phyloP scores from a whole-genome alignment of 2,888 invertebrate species.

The Synergus itoensis region DNA sequence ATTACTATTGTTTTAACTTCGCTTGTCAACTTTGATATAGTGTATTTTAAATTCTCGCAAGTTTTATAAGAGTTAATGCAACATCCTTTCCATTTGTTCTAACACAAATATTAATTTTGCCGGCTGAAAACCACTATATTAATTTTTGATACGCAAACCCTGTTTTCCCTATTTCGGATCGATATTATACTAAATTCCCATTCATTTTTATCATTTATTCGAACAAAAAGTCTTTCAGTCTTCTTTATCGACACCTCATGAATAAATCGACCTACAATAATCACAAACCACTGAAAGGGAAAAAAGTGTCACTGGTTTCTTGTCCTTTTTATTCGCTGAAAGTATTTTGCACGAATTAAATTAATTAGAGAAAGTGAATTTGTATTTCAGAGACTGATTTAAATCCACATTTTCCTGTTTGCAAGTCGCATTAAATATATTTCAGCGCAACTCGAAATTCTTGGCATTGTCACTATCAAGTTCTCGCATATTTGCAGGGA shows the following conservation, averaged over 20 bases:
- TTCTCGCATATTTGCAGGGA: conserved; percentile 34
- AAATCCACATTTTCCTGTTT: conserved; percentile 2
- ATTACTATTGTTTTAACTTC: too few species aligned
- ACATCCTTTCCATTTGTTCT: too few species aligned
- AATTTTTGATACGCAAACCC: too few species aligned
- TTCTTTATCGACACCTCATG: conserved; percentile 31
- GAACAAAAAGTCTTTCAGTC: too few species aligned
- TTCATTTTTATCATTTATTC: too few species aligned
- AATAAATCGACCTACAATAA: conserved; percentile 27
- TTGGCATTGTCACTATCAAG: conserved; percentile 35
- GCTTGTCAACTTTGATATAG: too few species aligned
- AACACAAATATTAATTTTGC: too few species aligned
- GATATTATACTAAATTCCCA: too few species aligned
- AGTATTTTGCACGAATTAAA: background rate
- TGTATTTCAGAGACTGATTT: background rate
- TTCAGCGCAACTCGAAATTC: conserved; percentile 15
- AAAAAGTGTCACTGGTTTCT: background rate
- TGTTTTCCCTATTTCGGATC: too few species aligned
- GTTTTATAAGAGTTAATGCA: too few species aligned
- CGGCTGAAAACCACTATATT: too few species aligned
- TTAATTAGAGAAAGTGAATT: background rate
- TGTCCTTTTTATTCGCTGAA: background rate
- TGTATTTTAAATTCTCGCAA: too few species aligned
- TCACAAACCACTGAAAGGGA: background rate
- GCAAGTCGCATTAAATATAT: conserved; percentile 4